Conservation (phyloP, 2,888 invertebrate genomes). For the Melanargia galathea region DNA sequence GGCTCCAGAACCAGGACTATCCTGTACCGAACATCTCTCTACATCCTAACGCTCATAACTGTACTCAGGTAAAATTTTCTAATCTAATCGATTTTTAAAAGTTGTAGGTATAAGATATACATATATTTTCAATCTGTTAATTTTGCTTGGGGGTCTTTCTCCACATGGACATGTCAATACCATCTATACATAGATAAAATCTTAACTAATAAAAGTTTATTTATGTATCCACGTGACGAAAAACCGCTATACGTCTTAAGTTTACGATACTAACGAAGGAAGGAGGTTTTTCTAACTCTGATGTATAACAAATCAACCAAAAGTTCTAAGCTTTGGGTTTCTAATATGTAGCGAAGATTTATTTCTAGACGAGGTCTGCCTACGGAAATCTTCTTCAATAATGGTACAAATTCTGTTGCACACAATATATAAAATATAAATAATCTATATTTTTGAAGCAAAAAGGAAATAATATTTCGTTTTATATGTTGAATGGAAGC, state of each 20-base stretch:
- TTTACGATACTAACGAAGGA: no score
- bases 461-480: no score
- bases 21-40: constrained; percentile 91
- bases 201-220: no score
- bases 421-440: no score
- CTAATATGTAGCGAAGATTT: background rate
- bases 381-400: background rate
- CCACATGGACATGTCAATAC: no score
- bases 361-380: background rate
- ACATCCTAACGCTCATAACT: constrained; percentile 87
- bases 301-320: background rate
- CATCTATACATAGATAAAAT: no score
- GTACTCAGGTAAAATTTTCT: constrained; percentile 71
- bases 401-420: background rate
- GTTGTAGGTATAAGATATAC: background rate
- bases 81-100: background rate
- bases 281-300: background rate
- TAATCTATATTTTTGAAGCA: no score
- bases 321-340: background rate
- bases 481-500: no score
- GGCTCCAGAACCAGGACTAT: constrained; percentile 90
- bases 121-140: no score
- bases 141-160: no score
- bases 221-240: no score
- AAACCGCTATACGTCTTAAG: no score